Percentiles rank a stretch among this genome's conserved stretches.
Conservation (phyloP, 2,888 invertebrate species). For the Ischnus inquisitorius region DNA sequence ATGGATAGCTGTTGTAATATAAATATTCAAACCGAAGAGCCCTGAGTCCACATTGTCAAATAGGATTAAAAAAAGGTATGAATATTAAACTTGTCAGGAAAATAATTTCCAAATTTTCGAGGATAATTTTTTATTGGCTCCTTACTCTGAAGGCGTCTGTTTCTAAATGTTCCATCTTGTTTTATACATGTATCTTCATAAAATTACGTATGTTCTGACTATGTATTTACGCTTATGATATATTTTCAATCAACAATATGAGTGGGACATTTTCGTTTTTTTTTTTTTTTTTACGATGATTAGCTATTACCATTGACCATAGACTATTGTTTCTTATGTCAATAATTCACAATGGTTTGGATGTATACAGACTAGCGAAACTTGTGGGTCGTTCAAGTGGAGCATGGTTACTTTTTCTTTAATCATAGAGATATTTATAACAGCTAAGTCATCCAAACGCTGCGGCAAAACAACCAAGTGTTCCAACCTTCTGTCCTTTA, state of each 20-base stretch:
- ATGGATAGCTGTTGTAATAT: too few relatives aligned
- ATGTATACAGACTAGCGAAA: conserved; percentile 29
- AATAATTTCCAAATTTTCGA: too few relatives aligned
- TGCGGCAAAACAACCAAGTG: background rate
- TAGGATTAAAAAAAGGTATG: too few relatives aligned
- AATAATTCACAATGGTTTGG: conserved; percentile 46
- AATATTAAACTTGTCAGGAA: too few relatives aligned
- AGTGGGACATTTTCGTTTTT: too few relatives aligned
- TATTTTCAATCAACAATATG: too few relatives aligned
- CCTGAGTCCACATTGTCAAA: too few relatives aligned
- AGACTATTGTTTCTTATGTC: too few relatives aligned
- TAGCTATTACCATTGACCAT: background rate
- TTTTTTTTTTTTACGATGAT: too few relatives aligned
- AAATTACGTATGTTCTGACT: background rate
- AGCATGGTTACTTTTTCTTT: conserved; percentile 47
- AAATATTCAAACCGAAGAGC: too few relatives aligned
- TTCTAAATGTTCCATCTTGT: background rate
- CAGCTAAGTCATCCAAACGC: background rate
- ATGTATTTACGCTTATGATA: too few relatives aligned
- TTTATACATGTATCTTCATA: background rate
- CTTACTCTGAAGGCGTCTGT: background rate
- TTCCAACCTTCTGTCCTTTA: background rate
- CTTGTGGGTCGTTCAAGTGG: background rate
- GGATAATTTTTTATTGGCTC: too few relatives aligned
- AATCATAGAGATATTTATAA: conserved; percentile 3